Percentiles rank a stretch among this genome's conserved stretches.
Conservation (phyloP, 1,140 invertebrate genomes). For the Heliconius himera region DNA sequence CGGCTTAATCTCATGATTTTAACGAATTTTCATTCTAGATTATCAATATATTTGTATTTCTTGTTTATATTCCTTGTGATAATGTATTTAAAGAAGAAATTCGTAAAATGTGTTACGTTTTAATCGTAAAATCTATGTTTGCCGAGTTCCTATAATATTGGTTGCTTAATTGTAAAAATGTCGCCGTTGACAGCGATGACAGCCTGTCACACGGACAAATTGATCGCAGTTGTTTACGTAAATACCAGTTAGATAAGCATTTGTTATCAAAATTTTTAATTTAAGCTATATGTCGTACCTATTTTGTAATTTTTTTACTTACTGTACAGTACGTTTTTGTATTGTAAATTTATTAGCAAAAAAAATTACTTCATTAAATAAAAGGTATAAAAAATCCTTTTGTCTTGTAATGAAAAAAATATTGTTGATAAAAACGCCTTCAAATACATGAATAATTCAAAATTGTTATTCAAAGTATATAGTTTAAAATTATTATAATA, state of each 20-base stretch:
- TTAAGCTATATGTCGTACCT: conserved; percentile 42
- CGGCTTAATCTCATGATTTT: conserved; percentile 77
- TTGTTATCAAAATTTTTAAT: conserved; percentile 75
- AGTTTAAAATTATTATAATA: no score
- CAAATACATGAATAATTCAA: no score
- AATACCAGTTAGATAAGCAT: conserved; percentile 72
- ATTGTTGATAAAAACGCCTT: no score
- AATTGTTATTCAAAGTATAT: no score
- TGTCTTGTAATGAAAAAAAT: no score
- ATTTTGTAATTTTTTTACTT: neutral
- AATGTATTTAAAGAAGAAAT: conserved; percentile 50
- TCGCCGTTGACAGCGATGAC: conserved; percentile 75
- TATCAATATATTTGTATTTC: conserved; percentile 37
- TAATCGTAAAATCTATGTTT: conserved; percentile 48
- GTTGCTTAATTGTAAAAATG: conserved; percentile 80
- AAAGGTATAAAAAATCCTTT: no score
- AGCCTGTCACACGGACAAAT: conserved; percentile 77
- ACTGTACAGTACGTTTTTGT: no score
- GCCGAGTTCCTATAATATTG: conserved; percentile 63
- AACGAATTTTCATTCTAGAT: conserved; percentile 74
- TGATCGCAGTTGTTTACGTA: conserved; percentile 78
- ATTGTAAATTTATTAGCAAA: no score
- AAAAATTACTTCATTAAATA: no score
- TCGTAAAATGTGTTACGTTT: conserved; percentile 37
- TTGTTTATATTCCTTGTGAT: conserved; percentile 47